Evolutionary conservation across 1,140 invertebrate genomes (phyloP), one percentile per base, ranked within the genome.

Genomic region (Trinorchestia longiramus): DNA sequence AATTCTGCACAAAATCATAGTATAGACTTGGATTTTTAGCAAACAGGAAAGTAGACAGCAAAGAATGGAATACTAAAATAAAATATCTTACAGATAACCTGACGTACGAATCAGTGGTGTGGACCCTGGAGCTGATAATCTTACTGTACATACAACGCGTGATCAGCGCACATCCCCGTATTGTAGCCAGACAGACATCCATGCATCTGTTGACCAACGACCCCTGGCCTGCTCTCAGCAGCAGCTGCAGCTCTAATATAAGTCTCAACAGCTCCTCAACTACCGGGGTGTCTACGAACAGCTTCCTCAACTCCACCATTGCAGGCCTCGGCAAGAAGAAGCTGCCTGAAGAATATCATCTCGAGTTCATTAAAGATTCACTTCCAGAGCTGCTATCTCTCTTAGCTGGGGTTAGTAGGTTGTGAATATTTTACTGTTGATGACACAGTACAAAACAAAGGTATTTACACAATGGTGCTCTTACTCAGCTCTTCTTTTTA

Each of bases 61-160:
- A 77, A 77, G 28, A 77, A 77, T 11, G 62, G 15, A 77, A 11
- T 36, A 11, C 36, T 28, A 77, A 53, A 3, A 36, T 77, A 23
- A 28, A 36, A 3, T 11, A 23, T 36, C 36, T 15, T 91, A 6
- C 95, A 96, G 96, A 96, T 95, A 95, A 95, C 87, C 92, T 96
- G n/a, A 96, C 96, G 95, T 96, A 96, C 8, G 96, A 96, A 43
- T 96, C 96, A 41, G 96, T 96, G 53, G 96, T 96, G 43, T 96
- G 96, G 96, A 96, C 96, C 43, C 96, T 96, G 95, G 96, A 96
- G 91, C 94, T 96, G 47, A 96, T 96, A 43, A 96, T 96, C 43
- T 43, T 96, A 43, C 95, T 96, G 43, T 96, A 96, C 95, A 96
- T 96, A n/a, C 96, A 96, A 87, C 96, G 96, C 8, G 95, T 96